Evolutionary conservation across 2,797 vertebrate species (phyloP).

Genomic region (Cygnus olor): DNA sequence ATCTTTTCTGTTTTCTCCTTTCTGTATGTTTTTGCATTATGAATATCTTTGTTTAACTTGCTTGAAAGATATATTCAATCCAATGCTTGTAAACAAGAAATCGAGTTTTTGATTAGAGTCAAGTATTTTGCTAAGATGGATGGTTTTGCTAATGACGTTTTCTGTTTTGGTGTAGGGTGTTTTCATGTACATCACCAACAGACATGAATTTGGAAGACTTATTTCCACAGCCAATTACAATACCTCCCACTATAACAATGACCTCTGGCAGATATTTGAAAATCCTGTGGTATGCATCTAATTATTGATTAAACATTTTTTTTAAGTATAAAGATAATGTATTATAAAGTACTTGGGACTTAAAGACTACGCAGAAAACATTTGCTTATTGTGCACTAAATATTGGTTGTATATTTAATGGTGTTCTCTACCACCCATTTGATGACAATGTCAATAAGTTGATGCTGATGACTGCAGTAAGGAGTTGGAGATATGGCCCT

Average conservation of each 20-base stretch:
- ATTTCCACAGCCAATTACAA: constrained; percentile 97
- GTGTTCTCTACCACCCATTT: background rate
- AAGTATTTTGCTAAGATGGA: background rate
- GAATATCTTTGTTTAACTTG: background rate
- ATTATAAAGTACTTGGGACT: background rate
- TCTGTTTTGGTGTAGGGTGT: constrained; percentile 86
- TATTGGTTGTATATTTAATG: background rate
- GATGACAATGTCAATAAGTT: background rate
- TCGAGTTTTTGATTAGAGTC: background rate
- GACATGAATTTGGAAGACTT: constrained; percentile 95
- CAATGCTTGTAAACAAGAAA: background rate
- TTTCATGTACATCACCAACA: constrained; percentile 98
- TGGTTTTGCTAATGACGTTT: constrained; percentile 51
- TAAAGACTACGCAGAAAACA: background rate
- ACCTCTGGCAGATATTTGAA: constrained; percentile 99
- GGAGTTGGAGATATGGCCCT: background rate
- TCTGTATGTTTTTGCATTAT: background rate
- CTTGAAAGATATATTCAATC: background rate
- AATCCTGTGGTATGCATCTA: constrained; percentile 92
- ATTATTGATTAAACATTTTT: background rate
- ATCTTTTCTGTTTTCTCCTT: constrained; percentile 13
- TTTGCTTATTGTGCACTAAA: background rate
- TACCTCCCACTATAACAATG: constrained; percentile 92
- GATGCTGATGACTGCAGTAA: background rate
- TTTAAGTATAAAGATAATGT: background rate